A percentile compares a stretch with the other conserved stretches of the same genome.
phyloP scores from a whole-genome alignment of 2,113 vertebrate species.

The Albula glossodonta region DNA sequence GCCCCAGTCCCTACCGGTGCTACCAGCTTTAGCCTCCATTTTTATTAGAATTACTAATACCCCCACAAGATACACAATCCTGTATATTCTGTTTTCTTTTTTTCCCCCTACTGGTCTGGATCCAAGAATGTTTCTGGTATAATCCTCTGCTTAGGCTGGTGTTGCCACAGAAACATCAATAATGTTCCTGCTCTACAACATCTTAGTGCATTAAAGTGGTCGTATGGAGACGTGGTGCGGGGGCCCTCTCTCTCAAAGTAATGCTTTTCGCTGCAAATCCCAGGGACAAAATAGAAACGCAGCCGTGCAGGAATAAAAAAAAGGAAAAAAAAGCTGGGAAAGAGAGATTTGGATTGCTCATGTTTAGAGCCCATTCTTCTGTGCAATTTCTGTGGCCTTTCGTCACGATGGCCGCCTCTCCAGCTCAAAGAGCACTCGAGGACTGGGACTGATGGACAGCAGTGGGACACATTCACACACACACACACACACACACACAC shows the following conservation, averaged over 20 bases:
- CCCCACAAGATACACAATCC: constrained; percentile 35
- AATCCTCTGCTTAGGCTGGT: constrained; percentile 70
- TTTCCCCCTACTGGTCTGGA: constrained; percentile 40
- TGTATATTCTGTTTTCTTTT: constrained; percentile 26
- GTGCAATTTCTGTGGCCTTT: constrained; percentile 11
- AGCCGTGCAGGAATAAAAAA: constrained; percentile 13
- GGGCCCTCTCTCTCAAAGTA: constrained; percentile 40
- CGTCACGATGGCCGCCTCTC: constrained; percentile 12
- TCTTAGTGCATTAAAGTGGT: constrained; percentile 77
- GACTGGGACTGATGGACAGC: neutral
- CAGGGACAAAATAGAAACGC: constrained; percentile 47
- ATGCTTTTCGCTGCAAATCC: constrained; percentile 53
- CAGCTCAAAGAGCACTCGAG: neutral
- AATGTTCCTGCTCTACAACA: constrained; percentile 78
- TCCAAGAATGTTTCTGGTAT: constrained; percentile 54
- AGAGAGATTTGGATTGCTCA: constrained; percentile 16
- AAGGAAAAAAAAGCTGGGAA: constrained; percentile 9
- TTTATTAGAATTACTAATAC: constrained; percentile 49
- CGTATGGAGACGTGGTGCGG: constrained; percentile 53
- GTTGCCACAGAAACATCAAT: constrained; percentile 84
- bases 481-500: neutral
- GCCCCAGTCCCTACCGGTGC: constrained; percentile 33
- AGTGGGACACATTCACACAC: neutral
- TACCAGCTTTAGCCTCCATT: constrained; percentile 43
- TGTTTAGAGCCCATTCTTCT: constrained; percentile 28